Conservation (phyloP, 2,888 invertebrate genomes). For the Seladonia tumulorum region DNA sequence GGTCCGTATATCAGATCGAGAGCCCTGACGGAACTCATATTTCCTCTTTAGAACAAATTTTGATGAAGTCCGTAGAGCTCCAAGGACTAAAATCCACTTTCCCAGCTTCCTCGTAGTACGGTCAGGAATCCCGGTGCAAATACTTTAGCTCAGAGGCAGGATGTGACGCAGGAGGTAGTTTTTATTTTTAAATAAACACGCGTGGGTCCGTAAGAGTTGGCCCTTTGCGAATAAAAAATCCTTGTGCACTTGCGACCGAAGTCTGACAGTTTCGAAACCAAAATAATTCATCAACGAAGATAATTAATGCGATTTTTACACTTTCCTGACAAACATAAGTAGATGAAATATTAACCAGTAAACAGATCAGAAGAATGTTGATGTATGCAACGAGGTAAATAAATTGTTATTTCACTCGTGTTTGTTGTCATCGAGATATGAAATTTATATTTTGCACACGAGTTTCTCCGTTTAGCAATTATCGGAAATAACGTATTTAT, state of each 20-base stretch:
- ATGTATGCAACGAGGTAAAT: no score
- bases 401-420: background rate
- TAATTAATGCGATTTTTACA: background rate
- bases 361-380: background rate
- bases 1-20: background rate
- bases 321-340: background rate
- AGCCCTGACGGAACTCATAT: background rate
- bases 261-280: background rate
- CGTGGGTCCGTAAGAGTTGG: background rate
- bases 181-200: background rate
- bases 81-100: slow-evolving; percentile 1
- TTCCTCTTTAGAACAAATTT: slow-evolving; percentile 1
- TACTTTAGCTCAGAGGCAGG: background rate
- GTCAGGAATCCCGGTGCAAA: background rate
- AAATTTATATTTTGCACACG: background rate
- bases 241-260: background rate
- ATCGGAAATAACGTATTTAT: background rate
- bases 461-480: background rate
- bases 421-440: background rate
- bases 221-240: background rate
- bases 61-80: slow-evolving; percentile 6
- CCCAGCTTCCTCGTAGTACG: background rate
- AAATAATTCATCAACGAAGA: background rate
- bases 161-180: background rate
- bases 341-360: no score